Base-by-base conservation (phyloP, 2,113 vertebrate genomes). In the Mola mola region DNA sequence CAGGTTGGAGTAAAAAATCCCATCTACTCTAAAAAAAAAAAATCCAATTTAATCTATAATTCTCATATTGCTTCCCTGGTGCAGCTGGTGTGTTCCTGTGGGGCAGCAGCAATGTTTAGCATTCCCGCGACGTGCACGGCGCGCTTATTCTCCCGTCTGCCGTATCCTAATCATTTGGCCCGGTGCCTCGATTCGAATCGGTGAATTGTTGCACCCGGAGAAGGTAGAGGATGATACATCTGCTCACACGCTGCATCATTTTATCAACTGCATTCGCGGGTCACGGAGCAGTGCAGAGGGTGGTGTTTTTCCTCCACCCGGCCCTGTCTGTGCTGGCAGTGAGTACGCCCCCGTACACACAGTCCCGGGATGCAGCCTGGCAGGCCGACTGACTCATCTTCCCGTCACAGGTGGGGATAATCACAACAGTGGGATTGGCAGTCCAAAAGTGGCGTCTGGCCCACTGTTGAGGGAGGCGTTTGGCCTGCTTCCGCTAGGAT, bases 351-450 rank as follows among this genome's bases (percentile, higher is more conserved):
- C 78, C 77, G 78, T 64, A 78, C 81, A 79, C 83, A 71, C 61
- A 19, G 74, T 78, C 80, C 82, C 72, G 50, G 38, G 81, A 88
- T 82, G 80, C 69, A 80, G 79, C 83, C 84, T 84, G 88, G 88
- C 88, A 83, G 75, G 68, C 73, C 72, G 20, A 78, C 84, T 90
- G 86, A 86, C 85, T 90, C 86, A 86, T 83, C 73, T 79, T 81
- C 80, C 75, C 68, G 56, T 83, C 83, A 87, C 88, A 87, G 86
- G 84, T 87, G 83, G 82, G 68, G 79, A 69, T 75, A 87, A n/a
- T 79, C 72, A 84, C 82, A 85, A 76, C 85, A 81, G 78, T 31
- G 79, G 76, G 80, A 87, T 85, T 86, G 85, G 85, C 84, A 84
- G 82, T 80, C 75, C 67, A 76, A 85, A 86, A 83, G 85, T 78